Evolutionary conservation across 2,113 vertebrate genomes (phyloP).

Genomic region (Scatophagus argus): DNA sequence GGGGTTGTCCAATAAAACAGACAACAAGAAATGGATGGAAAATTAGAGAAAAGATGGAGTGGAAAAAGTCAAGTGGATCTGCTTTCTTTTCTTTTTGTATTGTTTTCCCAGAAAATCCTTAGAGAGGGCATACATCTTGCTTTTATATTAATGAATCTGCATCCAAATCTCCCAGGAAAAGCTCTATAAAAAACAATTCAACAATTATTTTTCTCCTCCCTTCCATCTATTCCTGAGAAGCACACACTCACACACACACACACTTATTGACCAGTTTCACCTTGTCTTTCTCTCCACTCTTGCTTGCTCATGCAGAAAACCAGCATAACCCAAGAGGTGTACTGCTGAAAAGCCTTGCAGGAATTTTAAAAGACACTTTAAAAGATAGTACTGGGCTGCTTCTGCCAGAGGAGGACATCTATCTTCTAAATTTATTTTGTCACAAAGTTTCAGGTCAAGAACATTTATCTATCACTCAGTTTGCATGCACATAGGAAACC

Average conservation of each 20-base stretch:
- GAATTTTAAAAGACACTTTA: slow-evolving; percentile 35
- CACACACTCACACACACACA: background rate
- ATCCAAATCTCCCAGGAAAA: slow-evolving; percentile 41
- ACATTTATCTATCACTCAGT: slow-evolving; percentile 30
- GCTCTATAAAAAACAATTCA: slow-evolving; percentile 47
- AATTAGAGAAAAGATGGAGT: background rate
- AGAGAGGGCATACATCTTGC: slow-evolving; percentile 35
- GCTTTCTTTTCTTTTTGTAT: background rate
- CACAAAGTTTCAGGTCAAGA: slow-evolving; percentile 30
- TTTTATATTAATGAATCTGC: slow-evolving; percentile 66
- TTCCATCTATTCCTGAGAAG: background rate
- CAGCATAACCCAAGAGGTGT: slow-evolving; percentile 25
- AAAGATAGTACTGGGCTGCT: slow-evolving; percentile 10
- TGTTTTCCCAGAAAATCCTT: slow-evolving; percentile 35
- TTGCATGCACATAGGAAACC: slow-evolving; percentile 7
- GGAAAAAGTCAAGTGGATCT: slow-evolving; percentile 30
- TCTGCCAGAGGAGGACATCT: slow-evolving; percentile 13
- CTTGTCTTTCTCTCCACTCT: slow-evolving; percentile 20
- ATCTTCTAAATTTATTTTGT: slow-evolving; percentile 42
- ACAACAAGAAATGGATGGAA: slow-evolving; percentile 3
- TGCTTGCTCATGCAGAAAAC: slow-evolving; percentile 50
- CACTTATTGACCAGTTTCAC: slow-evolving; percentile 48
- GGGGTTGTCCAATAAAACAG: slow-evolving; percentile 26
- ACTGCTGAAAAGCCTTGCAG: slow-evolving; percentile 21
- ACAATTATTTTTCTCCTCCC: slow-evolving; percentile 56